Percentiles rank a stretch among this genome's conserved stretches.
These are phyloP conservation scores for Salticus scenicus DNA, from an alignment of 2,888 invertebrate genomes.

Conservation along the genomic window DNA sequence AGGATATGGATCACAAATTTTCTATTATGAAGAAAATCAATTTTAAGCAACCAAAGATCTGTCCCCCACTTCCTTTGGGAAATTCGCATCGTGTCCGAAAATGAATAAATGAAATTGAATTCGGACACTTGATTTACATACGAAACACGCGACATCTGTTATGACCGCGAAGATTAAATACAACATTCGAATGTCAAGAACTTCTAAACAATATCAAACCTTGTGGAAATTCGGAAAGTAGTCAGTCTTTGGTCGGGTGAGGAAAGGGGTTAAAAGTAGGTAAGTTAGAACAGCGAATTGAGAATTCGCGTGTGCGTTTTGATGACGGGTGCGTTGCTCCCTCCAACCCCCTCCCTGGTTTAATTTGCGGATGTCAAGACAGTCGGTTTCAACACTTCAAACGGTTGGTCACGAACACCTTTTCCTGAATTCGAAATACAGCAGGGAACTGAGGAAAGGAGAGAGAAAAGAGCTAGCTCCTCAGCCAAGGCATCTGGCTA, in stretches of 20 bases:
- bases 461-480: background rate
- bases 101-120: too few relatives aligned
- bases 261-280: background rate
- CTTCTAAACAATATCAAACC: too few relatives aligned
- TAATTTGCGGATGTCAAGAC: constrained; percentile 56
- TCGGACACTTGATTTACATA: too few relatives aligned
- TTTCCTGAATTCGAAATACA: constrained; percentile 12
- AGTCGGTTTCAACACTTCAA: constrained; percentile 47
- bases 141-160: too few relatives aligned
- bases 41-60: too few relatives aligned
- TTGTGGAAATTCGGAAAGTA: constrained; percentile 9
- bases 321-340: constrained; percentile 25
- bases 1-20: too few relatives aligned
- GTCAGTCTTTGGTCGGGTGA: background rate
- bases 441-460: background rate
- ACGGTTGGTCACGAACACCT: constrained; percentile 42
- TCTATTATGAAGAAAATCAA: too few relatives aligned
- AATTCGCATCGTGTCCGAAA: too few relatives aligned
- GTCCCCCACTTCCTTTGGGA: too few relatives aligned
- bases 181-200: too few relatives aligned
- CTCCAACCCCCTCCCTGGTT: constrained; percentile 34
- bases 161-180: too few relatives aligned
- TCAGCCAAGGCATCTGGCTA: background rate
- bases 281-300: background rate
- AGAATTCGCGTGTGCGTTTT: constrained; percentile 33